These are phyloP conservation scores for Sarcophaga caerulescens DNA, from an alignment of 2,888 invertebrate species.

Conservation along the genomic window DNA sequence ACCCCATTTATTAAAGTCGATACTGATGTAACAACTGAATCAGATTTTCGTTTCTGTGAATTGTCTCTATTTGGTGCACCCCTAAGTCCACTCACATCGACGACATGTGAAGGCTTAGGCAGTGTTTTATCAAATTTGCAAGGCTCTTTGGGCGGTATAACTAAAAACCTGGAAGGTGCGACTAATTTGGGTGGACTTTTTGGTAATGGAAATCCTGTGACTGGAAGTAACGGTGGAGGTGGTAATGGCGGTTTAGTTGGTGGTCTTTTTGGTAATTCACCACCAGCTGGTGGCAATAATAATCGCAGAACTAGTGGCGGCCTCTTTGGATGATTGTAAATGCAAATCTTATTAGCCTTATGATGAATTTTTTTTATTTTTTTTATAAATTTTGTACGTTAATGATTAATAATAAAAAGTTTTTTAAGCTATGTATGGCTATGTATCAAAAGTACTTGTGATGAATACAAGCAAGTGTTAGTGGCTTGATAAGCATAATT, in stretches of 20 bases:
- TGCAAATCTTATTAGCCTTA: background rate
- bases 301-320: conserved; percentile 40
- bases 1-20: conserved; percentile 84
- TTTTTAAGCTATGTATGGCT: too few species aligned
- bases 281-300: background rate
- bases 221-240: conserved; percentile 9
- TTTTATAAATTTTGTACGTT: too few species aligned
- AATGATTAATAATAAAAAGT: too few species aligned
- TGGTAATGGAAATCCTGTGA: background rate
- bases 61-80: conserved; percentile 78
- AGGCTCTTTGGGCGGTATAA: conserved; percentile 71
- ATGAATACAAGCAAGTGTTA: too few species aligned
- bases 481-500: background rate
- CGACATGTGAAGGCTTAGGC: conserved; percentile 75
- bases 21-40: conserved; percentile 81
- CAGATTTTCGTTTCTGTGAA: conserved; percentile 81
- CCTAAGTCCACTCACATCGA: conserved; percentile 75
- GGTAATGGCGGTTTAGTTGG: conserved; percentile 8
- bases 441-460: too few species aligned
- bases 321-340: conserved; percentile 36
- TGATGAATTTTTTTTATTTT: background rate
- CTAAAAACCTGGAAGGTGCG: conserved; percentile 59
- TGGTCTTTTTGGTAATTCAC: conserved; percentile 40
- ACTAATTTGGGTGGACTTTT: conserved; percentile 13
- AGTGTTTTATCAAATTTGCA: conserved; percentile 68